Conservation (phyloP, 2,113 vertebrate species). For the Mustelus asterias region DNA sequence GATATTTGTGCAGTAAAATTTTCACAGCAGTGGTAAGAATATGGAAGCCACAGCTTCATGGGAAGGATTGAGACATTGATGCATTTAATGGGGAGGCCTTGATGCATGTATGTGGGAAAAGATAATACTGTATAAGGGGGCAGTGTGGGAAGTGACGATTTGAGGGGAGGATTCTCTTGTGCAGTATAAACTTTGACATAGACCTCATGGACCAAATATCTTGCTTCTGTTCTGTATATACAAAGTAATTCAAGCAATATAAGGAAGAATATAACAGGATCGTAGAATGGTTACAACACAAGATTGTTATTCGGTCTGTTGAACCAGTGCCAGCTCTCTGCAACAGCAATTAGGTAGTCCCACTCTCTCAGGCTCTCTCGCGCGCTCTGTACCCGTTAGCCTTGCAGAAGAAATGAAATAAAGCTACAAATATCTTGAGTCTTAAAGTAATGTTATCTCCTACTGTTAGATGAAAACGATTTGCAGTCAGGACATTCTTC, state of each 20-base stretch:
- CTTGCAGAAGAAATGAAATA: neutral
- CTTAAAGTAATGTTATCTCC: neutral
- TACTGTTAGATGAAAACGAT: neutral
- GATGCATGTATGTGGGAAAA: neutral
- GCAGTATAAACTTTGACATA: neutral
- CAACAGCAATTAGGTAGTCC: too few relatives aligned
- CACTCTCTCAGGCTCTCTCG: too few relatives aligned
- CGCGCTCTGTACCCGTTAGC: neutral
- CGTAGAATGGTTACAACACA: neutral
- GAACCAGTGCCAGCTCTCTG: neutral
- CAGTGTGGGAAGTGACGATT: too few relatives aligned
- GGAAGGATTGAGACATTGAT: neutral
- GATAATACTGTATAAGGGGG: neutral
- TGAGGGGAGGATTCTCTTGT: neutral
- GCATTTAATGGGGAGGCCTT: neutral
- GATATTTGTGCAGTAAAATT: neutral
- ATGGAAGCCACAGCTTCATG: neutral
- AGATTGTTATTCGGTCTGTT: neutral
- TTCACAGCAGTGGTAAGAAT: neutral
- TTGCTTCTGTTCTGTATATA: neutral
- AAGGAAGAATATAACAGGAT: neutral
- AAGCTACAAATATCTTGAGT: neutral
- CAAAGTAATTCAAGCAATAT: neutral
- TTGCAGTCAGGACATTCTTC: neutral
- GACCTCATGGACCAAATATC: neutral